Conservation (phyloP, 2,797 vertebrate genomes). For the Clarias fuscus region DNA sequence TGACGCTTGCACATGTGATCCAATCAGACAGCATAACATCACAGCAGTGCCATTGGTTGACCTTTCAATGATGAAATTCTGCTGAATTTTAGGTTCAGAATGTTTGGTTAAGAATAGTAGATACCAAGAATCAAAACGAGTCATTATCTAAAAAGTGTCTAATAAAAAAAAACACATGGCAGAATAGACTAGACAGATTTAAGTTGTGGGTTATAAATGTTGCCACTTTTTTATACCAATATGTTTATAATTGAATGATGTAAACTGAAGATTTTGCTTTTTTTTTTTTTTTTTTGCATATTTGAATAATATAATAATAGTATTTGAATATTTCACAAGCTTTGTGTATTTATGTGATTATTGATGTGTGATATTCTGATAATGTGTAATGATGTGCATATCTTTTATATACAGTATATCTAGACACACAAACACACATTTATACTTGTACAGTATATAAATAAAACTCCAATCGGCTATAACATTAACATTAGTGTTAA, state of each 20-base stretch:
- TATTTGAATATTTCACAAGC: background rate
- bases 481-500: too few relatives aligned
- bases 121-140: background rate
- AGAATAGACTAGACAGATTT: background rate
- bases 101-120: background rate
- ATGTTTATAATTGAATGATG: background rate
- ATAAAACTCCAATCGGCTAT: too few relatives aligned
- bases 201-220: background rate
- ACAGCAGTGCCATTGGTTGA: too few relatives aligned
- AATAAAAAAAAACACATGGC: background rate
- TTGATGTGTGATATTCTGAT: background rate
- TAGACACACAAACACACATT: background rate
- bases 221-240: background rate
- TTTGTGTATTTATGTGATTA: background rate
- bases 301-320: too few relatives aligned
- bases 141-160: background rate
- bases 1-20: constrained; percentile 29
- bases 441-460: too few relatives aligned
- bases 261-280: background rate
- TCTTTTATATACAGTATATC: background rate
- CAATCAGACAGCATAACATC: constrained; percentile 62
- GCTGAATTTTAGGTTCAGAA: background rate
- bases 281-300: too few relatives aligned
- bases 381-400: background rate
- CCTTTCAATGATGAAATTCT: background rate